Conservation (phyloP, 2,888 invertebrate genomes). For the Molorchus minor region DNA sequence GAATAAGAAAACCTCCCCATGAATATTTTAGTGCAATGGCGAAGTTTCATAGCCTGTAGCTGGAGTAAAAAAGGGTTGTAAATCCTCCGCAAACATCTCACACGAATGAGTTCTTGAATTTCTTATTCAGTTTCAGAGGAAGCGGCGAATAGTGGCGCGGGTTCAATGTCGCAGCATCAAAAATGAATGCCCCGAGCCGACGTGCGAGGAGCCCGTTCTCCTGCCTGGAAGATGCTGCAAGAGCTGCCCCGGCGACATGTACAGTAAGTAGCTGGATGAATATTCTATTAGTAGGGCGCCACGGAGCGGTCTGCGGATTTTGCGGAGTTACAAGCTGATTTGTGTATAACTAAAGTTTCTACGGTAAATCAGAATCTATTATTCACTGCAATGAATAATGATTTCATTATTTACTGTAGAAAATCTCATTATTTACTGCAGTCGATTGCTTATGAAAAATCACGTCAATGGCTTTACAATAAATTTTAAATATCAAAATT, state of each 20-base stretch:
- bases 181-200: slow-evolving; percentile 88
- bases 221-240: slow-evolving; percentile 91
- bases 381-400: too few relatives aligned
- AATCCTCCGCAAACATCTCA: slow-evolving; percentile 5
- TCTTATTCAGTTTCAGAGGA: slow-evolving; percentile 81
- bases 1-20: not conserved
- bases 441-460: too few relatives aligned
- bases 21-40: slow-evolving; percentile 10
- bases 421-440: too few relatives aligned
- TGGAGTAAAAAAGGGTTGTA: not conserved
- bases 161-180: slow-evolving; percentile 92
- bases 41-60: slow-evolving; percentile 1
- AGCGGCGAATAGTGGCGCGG: slow-evolving; percentile 86
- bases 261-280: slow-evolving; percentile 56
- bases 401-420: too few relatives aligned
- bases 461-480: too few relatives aligned
- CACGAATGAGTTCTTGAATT: slow-evolving; percentile 26
- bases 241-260: slow-evolving; percentile 81
- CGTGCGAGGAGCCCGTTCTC: slow-evolving; percentile 85
- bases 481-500: too few relatives aligned
- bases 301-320: too few relatives aligned
- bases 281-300: not conserved
- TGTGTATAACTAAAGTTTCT: too few relatives aligned
- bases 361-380: too few relatives aligned
- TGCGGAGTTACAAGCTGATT: too few relatives aligned